A percentile compares a stretch with the other conserved stretches of the same genome.
Evolutionary conservation across 2,888 invertebrate species (phyloP).

Genomic region (Parnassius mnemosyne): DNA sequence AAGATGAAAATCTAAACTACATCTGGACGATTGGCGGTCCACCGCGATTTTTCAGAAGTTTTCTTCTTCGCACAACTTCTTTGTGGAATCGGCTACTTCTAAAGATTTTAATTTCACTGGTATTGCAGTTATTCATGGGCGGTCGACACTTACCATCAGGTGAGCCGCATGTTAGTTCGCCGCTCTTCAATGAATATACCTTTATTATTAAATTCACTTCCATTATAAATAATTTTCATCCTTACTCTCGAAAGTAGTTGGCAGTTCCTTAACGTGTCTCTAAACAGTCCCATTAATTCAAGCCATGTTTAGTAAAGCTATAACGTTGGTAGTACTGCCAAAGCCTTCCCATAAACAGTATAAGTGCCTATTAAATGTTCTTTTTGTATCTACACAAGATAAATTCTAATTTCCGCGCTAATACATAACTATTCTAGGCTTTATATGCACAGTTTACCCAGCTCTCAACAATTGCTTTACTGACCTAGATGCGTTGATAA

Average conservation of each 20-base stretch:
- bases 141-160: no score
- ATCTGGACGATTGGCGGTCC: no score
- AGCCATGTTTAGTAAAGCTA: slow-evolving; percentile 16
- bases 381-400: slow-evolving; percentile 8
- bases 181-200: no score
- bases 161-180: no score
- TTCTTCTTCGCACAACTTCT: no score
- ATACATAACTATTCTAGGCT: slow-evolving; percentile 10
- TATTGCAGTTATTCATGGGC: no score
- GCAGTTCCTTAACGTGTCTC: slow-evolving; percentile 11
- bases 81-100: no score
- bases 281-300: slow-evolving; percentile 16
- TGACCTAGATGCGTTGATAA: slow-evolving; percentile 58
- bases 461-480: slow-evolving; percentile 35
- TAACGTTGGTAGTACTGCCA: slow-evolving; percentile 6
- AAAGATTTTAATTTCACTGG: no score
- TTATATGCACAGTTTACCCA: slow-evolving; percentile 1
- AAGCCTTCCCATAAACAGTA: slow-evolving; percentile 5
- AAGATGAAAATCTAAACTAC: no score
- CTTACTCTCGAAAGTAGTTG: slow-evolving; percentile 5
- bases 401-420: slow-evolving; percentile 15
- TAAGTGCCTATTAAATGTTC: slow-evolving; percentile 20
- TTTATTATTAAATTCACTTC: no score
- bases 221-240: no score
- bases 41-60: no score